Evolutionary conservation across 2,797 vertebrate genomes (phyloP), one percentile per base, ranked within the genome.

Genomic region (Limosa lapponica): DNA sequence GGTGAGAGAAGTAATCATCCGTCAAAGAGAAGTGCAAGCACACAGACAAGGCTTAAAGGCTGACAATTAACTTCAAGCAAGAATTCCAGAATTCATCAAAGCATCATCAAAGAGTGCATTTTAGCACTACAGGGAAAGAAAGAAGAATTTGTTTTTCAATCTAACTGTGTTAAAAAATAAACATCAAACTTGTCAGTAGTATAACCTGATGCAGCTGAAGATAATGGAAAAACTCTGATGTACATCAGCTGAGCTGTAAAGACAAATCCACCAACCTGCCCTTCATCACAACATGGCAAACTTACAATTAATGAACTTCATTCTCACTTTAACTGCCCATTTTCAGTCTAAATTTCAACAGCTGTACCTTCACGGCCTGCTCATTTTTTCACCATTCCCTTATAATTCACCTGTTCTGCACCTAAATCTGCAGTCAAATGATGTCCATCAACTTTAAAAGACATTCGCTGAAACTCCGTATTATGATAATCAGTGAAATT

Each of bases 81-180:
- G 44, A 72, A 58, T 66, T 91, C 66, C 77, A 80, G 51, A 91
- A 94, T 73, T 79, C 37, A 92, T 65, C 58, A 85, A 80, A 91
- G 41, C 64, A 87, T 48, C 65, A 90, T 82, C 46, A 93, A 86
- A 79, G 10, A 87, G 32, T 1, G 24, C 34, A 46, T 70, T 72
- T 88, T 78, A 90, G 28, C 25, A 41, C 52, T 36, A 82, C 27
- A 61, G 28, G 16, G 37, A 72, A 43, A 80, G 37, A 85, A 79
- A 84, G 19, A 81, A 78, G 4, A 85, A 64, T 49, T 69, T 91
- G 41, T 6, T 67, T 82, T 93, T 82, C 46, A 59, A 86, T 82
- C 65, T n/a, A n/a, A n/a, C n/a, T 3, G 1, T 10, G 41, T 62
- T 88, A 69, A 92, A 87, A 93, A 93, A 81, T 39, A 89, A 79